Evolutionary conservation across 1,140 invertebrate species (phyloP).

Genomic region (Drosophila trapezifrons): DNA sequence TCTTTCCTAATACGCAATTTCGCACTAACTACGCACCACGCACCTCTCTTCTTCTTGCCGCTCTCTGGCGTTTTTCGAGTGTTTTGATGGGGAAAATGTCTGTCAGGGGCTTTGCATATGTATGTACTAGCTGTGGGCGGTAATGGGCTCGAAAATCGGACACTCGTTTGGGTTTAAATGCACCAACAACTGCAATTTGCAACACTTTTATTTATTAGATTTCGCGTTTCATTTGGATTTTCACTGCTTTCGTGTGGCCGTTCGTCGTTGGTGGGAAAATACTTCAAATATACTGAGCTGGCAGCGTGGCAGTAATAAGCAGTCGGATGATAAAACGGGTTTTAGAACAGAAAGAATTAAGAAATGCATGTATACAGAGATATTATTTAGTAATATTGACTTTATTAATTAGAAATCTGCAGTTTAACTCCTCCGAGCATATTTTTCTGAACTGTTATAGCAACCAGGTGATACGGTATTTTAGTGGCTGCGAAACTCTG

Average conservation of each 20-base stretch:
- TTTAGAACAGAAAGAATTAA: not conserved
- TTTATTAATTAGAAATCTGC: not conserved
- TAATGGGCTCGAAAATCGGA: conserved; percentile 10
- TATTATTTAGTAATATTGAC: not conserved
- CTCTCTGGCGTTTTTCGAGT: conserved; percentile 20
- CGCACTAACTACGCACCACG: conserved; percentile 63
- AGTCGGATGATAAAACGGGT: not conserved
- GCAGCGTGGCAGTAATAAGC: conserved; percentile 15
- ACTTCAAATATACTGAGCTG: conserved; percentile 2
- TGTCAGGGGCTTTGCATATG: conserved; percentile 7
- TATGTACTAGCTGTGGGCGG: conserved; percentile 10
- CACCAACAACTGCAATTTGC: conserved; percentile 40
- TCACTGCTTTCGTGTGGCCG: conserved; percentile 51
- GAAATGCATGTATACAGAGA: fast-evolving
- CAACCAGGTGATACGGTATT: conserved; percentile 1
- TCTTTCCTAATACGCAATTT: conserved; percentile 74
- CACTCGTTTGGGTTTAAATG: conserved; percentile 35
- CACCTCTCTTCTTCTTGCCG: conserved; percentile 41
- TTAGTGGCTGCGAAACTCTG: not conserved
- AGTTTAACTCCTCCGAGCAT: not conserved
- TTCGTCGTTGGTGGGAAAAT: conserved; percentile 21
- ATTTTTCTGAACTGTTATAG: not conserved
- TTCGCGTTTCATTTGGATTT: conserved; percentile 49
- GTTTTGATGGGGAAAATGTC: conserved; percentile 17
- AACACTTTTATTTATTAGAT: conserved; percentile 50